Conservation (phyloP, 2,113 vertebrate species). For the Sakesphorus luctuosus region DNA sequence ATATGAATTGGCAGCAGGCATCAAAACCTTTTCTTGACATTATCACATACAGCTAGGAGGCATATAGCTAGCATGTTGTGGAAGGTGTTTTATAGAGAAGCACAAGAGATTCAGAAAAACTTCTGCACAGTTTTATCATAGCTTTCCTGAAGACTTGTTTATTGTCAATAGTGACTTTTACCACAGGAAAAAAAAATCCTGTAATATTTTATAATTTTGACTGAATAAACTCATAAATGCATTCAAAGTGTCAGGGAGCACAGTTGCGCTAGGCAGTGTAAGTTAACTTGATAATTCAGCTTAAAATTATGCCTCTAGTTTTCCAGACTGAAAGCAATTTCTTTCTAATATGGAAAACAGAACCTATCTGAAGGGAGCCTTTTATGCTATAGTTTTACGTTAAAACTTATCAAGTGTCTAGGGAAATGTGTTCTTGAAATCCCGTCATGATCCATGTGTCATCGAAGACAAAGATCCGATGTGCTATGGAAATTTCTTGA, state of each 20-base stretch:
- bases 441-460: slow-evolving; percentile 64
- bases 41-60: slow-evolving; percentile 41
- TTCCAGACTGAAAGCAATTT: slow-evolving; percentile 20
- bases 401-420: slow-evolving; percentile 66
- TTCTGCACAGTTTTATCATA: background rate
- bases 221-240: slow-evolving; percentile 55
- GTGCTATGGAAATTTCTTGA: slow-evolving; percentile 74
- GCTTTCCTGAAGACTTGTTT: background rate
- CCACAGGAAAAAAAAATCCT: background rate
- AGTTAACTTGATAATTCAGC: slow-evolving; percentile 32
- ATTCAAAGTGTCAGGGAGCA: slow-evolving; percentile 1
- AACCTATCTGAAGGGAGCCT: slow-evolving; percentile 18
- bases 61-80: slow-evolving; percentile 7
- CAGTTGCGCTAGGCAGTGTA: background rate
- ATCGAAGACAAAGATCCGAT: slow-evolving; percentile 68
- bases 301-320: slow-evolving; percentile 47
- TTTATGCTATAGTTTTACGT: slow-evolving; percentile 41
- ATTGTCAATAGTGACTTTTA: slow-evolving; percentile 37
- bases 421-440: slow-evolving; percentile 70
- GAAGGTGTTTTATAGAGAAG: background rate
- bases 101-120: background rate
- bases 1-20: slow-evolving; percentile 51
- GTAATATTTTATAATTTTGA: slow-evolving; percentile 28
- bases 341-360: slow-evolving; percentile 36
- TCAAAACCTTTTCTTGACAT: slow-evolving; percentile 60